phyloP scores from a whole-genome alignment of 2,797 vertebrate species.

The Pipistrellus nathusii region DNA sequence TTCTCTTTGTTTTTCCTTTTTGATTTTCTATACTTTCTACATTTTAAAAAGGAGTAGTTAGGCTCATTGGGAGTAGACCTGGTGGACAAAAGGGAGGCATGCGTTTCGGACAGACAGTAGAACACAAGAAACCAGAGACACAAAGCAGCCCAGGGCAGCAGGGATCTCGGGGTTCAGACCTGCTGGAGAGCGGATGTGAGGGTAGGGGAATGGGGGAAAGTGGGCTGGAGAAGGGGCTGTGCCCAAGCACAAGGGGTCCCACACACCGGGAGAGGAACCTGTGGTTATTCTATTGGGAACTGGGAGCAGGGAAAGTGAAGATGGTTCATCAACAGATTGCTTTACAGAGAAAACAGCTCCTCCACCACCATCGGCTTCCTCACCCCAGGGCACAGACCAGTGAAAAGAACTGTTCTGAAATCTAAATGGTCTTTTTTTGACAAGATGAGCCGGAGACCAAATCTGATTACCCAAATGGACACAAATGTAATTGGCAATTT shows the following conservation, averaged over 20 bases:
- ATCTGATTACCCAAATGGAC: not conserved
- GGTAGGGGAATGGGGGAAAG: accelerated
- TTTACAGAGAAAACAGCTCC: not conserved
- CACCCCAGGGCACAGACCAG: not conserved
- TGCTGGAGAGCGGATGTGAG: no score
- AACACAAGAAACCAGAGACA: not conserved
- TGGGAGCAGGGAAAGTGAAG: not conserved
- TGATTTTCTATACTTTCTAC: not conserved
- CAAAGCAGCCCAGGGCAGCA: not conserved
- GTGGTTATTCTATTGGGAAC: not conserved
- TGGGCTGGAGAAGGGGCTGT: accelerated
- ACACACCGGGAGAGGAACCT: not conserved
- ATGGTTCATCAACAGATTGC: not conserved
- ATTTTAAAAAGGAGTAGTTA: not conserved
- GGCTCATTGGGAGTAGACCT: accelerated
- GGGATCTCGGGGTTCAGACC: accelerated
- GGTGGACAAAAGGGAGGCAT: not conserved
- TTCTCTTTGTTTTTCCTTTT: not conserved
- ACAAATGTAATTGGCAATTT: not conserved
- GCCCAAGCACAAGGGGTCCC: not conserved
- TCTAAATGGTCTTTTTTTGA: not conserved
- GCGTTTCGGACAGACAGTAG: no score
- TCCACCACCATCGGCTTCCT: not conserved
- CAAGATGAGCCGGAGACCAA: not conserved
- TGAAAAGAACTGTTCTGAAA: not conserved